phyloP scores from a whole-genome alignment of 2,797 vertebrate species.

The Chaetodon trifasciatus region DNA sequence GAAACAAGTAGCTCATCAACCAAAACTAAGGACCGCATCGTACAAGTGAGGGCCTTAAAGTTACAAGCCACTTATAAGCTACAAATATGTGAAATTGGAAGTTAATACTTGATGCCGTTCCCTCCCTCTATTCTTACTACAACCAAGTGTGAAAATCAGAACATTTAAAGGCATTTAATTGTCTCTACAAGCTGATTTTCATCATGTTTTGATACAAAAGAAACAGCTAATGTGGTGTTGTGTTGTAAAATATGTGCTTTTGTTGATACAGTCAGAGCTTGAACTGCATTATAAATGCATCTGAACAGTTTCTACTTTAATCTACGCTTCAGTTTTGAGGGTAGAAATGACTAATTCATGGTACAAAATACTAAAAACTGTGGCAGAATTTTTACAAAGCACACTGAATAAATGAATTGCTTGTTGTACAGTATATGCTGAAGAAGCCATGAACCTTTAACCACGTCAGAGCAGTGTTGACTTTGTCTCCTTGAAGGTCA shows the following conservation, averaged over 20 bases:
- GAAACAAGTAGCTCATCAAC: neutral
- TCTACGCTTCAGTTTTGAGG: no score
- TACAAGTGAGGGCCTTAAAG: neutral
- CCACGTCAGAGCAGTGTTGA: no score
- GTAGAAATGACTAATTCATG: neutral
- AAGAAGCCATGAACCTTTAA: neutral
- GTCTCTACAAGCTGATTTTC: neutral
- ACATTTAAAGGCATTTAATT: neutral
- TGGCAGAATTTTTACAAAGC: neutral
- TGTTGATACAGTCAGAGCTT: no score
- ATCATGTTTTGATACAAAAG: neutral
- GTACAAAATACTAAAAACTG: neutral
- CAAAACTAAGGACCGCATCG: neutral
- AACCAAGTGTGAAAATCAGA: neutral
- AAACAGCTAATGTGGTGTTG: neutral
- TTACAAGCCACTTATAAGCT: neutral
- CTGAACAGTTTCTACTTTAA: no score
- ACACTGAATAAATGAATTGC: neutral
- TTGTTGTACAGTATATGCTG: neutral
- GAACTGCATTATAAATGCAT: neutral
- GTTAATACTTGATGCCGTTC: neutral
- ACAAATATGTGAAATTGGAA: neutral
- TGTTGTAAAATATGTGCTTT: neutral
- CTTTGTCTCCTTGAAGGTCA: neutral
- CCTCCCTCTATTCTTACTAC: neutral